Conservation (phyloP, 1,140 invertebrate species). For the Calycopis cecrops region DNA sequence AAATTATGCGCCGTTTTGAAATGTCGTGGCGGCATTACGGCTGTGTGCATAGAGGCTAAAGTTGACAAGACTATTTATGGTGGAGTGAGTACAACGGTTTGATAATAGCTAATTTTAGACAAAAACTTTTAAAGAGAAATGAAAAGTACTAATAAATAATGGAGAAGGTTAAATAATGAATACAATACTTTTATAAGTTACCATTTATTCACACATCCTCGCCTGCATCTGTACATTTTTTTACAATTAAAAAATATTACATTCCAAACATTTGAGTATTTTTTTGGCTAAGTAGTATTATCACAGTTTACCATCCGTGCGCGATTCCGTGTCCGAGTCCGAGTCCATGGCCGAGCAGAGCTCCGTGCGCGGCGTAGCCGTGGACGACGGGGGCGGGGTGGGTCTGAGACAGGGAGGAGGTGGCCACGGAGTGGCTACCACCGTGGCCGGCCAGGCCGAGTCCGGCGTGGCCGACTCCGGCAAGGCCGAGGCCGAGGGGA, state of each 20-base stretch:
- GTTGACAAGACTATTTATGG: no score
- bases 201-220: slow-evolving; percentile 73
- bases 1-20: slow-evolving; percentile 1
- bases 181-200: slow-evolving; percentile 36
- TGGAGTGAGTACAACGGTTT: no score
- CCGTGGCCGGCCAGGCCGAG: slow-evolving; percentile 24
- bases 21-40: not conserved
- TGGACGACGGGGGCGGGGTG: slow-evolving; percentile 51
- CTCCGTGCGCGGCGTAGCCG: slow-evolving; percentile 42
- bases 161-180: no score
- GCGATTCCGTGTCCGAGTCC: slow-evolving; percentile 38
- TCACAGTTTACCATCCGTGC: slow-evolving; percentile 69
- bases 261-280: slow-evolving; percentile 67
- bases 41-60: not conserved
- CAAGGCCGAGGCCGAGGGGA: slow-evolving; percentile 23
- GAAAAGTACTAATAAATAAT: no score
- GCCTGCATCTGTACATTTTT: slow-evolving; percentile 57
- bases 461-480: slow-evolving; percentile 28
- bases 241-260: slow-evolving; percentile 59
- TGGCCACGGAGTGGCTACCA: slow-evolving; percentile 46
- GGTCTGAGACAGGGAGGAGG: slow-evolving; percentile 54
- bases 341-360: slow-evolving; percentile 32
- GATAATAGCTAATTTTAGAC: no score
- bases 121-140: no score
- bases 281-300: slow-evolving; percentile 55